phyloP scores from a whole-genome alignment of 2,113 vertebrate species.

The Colius striatus region DNA sequence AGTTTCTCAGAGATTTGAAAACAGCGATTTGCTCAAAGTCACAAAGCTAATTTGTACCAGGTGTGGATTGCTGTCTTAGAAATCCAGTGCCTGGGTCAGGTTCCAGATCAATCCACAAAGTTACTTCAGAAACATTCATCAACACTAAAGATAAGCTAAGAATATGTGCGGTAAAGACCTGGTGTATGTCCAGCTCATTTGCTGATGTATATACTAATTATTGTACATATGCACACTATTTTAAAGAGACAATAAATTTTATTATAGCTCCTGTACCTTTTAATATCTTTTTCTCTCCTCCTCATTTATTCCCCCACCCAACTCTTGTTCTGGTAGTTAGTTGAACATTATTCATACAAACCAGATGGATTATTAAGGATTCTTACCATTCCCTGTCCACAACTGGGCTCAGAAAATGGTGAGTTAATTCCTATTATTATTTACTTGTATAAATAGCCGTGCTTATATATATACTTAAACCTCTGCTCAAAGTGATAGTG shows the following conservation, averaged over 20 bases:
- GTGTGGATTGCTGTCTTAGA: neutral
- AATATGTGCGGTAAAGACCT: neutral
- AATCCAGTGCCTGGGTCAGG: neutral
- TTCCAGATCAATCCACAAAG: neutral
- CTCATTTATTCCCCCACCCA: too few species aligned
- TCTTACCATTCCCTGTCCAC: conserved; percentile 82
- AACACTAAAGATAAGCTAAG: neutral
- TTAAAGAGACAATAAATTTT: neutral
- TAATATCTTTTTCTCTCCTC: neutral
- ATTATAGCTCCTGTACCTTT: neutral
- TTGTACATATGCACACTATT: neutral
- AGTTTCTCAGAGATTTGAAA: too few species aligned
- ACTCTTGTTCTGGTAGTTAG: conserved; percentile 78
- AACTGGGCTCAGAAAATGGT: conserved; percentile 74
- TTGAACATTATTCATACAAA: conserved; percentile 98
- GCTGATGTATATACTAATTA: neutral
- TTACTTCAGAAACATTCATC: neutral
- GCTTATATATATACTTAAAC: neutral
- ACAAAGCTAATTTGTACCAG: fast-evolving
- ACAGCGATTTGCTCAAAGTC: neutral
- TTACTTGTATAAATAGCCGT: neutral
- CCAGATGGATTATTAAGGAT: conserved; percentile 90
- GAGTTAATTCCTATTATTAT: conserved; percentile 30
- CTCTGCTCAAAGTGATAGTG: neutral
- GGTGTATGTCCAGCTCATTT: neutral